Evolutionary conservation across 2,113 vertebrate species (phyloP).

Genomic region (Morphnarchus princeps): DNA sequence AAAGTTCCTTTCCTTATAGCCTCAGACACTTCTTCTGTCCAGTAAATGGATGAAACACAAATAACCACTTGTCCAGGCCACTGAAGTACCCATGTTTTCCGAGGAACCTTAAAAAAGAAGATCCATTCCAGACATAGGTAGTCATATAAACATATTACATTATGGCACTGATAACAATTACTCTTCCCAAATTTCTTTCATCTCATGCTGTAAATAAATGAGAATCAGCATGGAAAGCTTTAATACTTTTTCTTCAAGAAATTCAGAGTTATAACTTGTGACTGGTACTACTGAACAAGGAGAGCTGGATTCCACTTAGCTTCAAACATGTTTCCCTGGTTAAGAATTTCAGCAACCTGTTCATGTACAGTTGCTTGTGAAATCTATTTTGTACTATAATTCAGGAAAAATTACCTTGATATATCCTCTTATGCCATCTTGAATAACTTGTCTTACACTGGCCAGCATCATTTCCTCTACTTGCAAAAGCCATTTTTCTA

Average conservation of each 20-base stretch:
- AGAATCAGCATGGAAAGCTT: background rate
- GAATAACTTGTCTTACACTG: constrained; percentile 81
- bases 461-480: constrained; percentile 86
- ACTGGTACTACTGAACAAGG: background rate
- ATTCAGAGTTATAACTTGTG: background rate
- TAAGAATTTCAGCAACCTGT: background rate
- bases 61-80: constrained; percentile 95
- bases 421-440: constrained; percentile 78
- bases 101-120: constrained; percentile 76
- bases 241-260: background rate
- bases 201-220: background rate
- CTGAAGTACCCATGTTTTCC: constrained; percentile 87
- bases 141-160: background rate
- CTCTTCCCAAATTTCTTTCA: background rate
- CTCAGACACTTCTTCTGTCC: constrained; percentile 89
- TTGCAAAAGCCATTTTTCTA: constrained; percentile 91
- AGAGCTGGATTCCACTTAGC: background rate
- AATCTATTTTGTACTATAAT: background rate
- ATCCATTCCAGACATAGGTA: background rate
- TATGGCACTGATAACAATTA: background rate
- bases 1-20: constrained; percentile 79
- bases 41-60: constrained; percentile 90
- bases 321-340: background rate
- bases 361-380: background rate
- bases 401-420: constrained; percentile 71